A percentile compares a stretch with the other conserved stretches of the same genome.
These are phyloP conservation scores for Amphipoea oculea DNA, from an alignment of 2,888 invertebrate genomes.

Conservation along the genomic window DNA sequence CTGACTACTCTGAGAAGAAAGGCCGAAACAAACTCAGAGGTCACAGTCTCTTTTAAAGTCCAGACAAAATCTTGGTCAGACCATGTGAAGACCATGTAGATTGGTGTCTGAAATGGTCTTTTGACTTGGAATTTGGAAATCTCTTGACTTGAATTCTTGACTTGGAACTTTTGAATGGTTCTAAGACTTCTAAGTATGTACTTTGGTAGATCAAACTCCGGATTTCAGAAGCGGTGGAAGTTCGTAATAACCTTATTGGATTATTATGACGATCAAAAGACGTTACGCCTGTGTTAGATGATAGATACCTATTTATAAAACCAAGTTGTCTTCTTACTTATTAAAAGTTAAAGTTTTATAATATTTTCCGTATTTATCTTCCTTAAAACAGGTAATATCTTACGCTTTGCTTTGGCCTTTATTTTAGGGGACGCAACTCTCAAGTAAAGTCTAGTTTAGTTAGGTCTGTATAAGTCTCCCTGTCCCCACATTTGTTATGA, in stretches of 20 bases:
- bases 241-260: background rate
- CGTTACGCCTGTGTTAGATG: background rate
- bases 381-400: too few species aligned
- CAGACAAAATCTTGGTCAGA: too few species aligned
- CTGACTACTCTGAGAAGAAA: too few species aligned
- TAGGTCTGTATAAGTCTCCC: background rate
- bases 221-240: constrained; percentile 13
- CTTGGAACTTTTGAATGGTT: too few species aligned
- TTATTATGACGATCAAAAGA: constrained; percentile 13
- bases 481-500: background rate
- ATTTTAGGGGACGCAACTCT: background rate
- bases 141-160: too few species aligned
- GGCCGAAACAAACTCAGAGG: too few species aligned
- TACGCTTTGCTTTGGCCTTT: background rate
- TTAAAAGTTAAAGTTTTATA: background rate
- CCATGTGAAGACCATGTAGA: too few species aligned
- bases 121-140: too few species aligned
- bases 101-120: too few species aligned
- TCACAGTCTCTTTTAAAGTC: too few species aligned
- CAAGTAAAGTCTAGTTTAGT: background rate
- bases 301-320: too few species aligned
- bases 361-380: background rate
- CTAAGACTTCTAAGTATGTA: background rate
- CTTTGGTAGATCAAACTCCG: background rate
- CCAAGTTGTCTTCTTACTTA: constrained; percentile 1